phyloP scores from a whole-genome alignment of 2,888 invertebrate species.

The Balanococcus diminutus region DNA sequence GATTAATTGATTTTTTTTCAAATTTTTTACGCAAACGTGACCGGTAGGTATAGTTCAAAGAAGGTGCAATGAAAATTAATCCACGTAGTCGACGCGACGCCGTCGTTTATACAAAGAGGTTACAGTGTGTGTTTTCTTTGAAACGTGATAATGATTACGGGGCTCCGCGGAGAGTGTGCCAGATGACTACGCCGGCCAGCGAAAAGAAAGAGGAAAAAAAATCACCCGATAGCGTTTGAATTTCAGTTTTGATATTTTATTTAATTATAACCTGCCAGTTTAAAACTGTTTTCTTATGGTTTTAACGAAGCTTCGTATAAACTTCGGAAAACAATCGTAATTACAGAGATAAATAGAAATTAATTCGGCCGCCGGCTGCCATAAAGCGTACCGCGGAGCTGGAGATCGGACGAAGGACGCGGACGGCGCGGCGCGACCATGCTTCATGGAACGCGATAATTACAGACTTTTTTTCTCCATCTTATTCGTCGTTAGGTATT shows the following conservation, averaged over 20 bases:
- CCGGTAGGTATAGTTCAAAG: background rate
- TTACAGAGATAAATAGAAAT: conserved; percentile 27
- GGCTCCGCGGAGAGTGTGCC: background rate
- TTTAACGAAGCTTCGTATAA: background rate
- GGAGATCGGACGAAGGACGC: background rate
- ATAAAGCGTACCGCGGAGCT: background rate
- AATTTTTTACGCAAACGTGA: background rate
- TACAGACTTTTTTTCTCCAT: background rate
- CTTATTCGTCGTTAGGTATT: too few species aligned
- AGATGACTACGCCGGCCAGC: too few species aligned
- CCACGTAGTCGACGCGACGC: background rate
- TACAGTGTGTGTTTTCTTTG: background rate
- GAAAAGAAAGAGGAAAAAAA: background rate
- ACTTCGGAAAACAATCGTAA: conserved; percentile 18
- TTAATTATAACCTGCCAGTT: conserved; percentile 13
- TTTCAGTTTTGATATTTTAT: conserved; percentile 22
- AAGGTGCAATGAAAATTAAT: background rate
- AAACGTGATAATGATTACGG: background rate
- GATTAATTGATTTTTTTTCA: conserved; percentile 11
- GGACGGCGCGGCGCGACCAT: background rate
- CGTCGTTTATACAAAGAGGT: background rate
- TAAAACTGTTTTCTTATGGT: background rate
- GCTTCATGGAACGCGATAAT: background rate
- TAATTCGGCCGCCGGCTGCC: background rate
- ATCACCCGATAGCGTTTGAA: background rate